Percentiles rank a stretch among this genome's conserved stretches.
Conservation (phyloP, 1,140 invertebrate genomes). For the Radopholus similis region DNA sequence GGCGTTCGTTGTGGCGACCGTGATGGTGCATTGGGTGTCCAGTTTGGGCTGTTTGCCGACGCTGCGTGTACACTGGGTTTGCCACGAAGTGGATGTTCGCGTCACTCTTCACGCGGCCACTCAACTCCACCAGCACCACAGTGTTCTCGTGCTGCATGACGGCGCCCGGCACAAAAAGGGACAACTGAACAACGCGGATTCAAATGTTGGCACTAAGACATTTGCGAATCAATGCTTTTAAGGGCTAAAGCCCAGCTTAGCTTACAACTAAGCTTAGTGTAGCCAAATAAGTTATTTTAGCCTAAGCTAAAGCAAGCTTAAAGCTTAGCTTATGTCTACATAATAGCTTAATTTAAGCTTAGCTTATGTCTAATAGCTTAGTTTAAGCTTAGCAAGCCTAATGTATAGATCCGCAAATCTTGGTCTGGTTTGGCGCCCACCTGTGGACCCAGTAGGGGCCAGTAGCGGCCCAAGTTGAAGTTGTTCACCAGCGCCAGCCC, state of each 20-base stretch:
- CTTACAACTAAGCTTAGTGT: too few species aligned
- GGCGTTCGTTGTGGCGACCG: too few species aligned
- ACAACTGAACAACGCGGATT: conserved; percentile 18
- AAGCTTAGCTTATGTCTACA: too few species aligned
- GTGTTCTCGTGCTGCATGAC: conserved; percentile 24
- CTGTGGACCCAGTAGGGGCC: conserved; percentile 30
- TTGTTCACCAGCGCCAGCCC: conserved; percentile 25
- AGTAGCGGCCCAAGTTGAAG: conserved; percentile 36
- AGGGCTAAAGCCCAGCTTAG: too few species aligned
- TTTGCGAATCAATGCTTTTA: neutral
- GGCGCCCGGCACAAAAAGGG: conserved; percentile 27
- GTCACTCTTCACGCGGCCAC: conserved; percentile 7
- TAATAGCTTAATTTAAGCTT: too few species aligned
- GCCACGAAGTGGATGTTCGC: neutral
- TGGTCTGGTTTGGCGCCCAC: neutral
- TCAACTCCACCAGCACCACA: conserved; percentile 13
- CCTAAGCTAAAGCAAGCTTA: too few species aligned
- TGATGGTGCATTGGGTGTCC: neutral
- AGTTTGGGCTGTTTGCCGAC: neutral
- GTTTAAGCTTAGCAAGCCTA: neutral
- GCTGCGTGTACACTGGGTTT: neutral
- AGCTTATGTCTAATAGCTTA: too few species aligned
- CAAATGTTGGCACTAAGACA: neutral
- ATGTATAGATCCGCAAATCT: neutral
- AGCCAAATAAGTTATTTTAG: too few species aligned